A percentile compares a stretch with the other conserved stretches of the same genome.
Evolutionary conservation across 2,113 vertebrate species (phyloP).

Genomic region (Anguilla rostrata): DNA sequence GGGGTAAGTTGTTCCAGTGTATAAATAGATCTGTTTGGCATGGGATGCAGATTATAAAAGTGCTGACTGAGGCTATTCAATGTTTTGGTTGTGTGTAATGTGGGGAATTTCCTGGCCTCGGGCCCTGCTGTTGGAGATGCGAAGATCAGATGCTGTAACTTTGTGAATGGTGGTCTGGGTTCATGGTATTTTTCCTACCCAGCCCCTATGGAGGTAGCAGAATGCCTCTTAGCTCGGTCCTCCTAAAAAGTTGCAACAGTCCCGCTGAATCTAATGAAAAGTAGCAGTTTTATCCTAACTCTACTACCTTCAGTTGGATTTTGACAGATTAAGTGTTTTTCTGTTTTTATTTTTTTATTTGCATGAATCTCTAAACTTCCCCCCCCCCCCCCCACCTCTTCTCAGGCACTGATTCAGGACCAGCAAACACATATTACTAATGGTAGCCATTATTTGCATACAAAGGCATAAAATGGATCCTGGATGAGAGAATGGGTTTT

Average conservation of each 20-base stretch:
- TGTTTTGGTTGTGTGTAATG: not conserved
- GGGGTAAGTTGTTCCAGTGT: too few species aligned
- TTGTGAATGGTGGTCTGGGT: not conserved
- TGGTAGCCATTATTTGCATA: not conserved
- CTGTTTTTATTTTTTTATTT: not conserved
- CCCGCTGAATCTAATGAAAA: not conserved
- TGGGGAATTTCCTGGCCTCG: not conserved
- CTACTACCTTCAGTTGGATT: not conserved
- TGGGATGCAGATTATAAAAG: not conserved
- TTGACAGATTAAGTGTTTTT: not conserved
- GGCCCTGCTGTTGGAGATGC: not conserved
- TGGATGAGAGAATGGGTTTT: not conserved
- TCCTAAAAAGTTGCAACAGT: not conserved
- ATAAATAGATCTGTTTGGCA: not conserved
- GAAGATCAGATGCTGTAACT: not conserved
- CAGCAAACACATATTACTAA: not conserved
- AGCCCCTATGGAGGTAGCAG: not conserved
- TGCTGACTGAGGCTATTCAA: not conserved
- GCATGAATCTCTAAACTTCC: not conserved
- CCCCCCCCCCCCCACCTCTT: too few species aligned
- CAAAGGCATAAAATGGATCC: not conserved
- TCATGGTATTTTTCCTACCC: not conserved
- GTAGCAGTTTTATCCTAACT: not conserved
- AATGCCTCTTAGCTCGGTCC: not conserved
- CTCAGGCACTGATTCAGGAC: not conserved